These are phyloP conservation scores for Morinoia aosen DNA, from an alignment of 2,888 invertebrate species.

Conservation along the genomic window DNA sequence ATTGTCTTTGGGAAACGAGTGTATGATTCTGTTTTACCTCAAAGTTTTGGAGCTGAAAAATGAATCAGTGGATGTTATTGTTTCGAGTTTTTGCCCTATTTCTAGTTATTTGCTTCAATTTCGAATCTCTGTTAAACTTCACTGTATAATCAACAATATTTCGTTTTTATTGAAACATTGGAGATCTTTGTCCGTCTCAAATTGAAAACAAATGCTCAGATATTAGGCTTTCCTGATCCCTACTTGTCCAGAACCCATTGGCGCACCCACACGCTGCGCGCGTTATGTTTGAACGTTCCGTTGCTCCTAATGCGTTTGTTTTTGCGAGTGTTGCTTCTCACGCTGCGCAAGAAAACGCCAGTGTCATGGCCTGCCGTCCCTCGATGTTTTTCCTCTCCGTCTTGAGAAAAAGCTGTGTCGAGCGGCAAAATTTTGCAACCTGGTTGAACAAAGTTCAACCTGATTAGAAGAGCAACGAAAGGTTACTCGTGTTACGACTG, in stretches of 20 bases:
- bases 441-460: neutral
- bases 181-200: neutral
- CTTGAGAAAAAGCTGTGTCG: neutral
- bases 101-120: neutral
- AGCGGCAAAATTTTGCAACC: neutral
- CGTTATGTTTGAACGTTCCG: neutral
- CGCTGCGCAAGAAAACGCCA: neutral
- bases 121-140: neutral
- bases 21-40: neutral
- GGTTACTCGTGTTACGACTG: neutral
- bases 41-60: neutral
- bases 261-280: neutral
- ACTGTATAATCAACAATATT: neutral
- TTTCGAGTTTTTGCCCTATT: neutral
- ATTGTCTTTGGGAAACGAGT: neutral
- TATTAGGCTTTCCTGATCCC: neutral
- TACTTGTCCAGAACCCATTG: neutral
- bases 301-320: constrained; percentile 9
- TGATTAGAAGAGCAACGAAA: neutral
- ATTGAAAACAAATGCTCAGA: neutral
- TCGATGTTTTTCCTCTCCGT: neutral
- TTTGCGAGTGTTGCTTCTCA: constrained; percentile 3
- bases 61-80: too few species aligned
- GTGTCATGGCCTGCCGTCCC: neutral
- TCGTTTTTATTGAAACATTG: neutral